phyloP scores from a whole-genome alignment of 2,797 vertebrate species.

The Xiphophorus birchmanni region DNA sequence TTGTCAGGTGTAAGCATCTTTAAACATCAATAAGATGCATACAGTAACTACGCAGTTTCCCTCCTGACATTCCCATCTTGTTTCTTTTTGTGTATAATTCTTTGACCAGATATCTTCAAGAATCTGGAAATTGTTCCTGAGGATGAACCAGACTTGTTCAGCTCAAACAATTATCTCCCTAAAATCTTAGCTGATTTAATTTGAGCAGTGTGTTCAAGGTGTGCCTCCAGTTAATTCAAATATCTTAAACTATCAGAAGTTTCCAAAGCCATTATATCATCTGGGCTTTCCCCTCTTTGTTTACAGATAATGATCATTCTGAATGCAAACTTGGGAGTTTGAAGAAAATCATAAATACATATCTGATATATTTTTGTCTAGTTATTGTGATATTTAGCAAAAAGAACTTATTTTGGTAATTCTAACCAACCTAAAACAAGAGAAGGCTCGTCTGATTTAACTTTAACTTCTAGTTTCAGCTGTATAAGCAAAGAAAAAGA shows the following conservation, averaged over 20 bases:
- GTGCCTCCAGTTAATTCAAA: too few species aligned
- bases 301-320: background rate
- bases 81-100: too few species aligned
- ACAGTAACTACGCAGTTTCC: background rate
- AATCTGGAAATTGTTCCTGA: too few species aligned
- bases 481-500: background rate
- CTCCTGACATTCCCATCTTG: too few species aligned
- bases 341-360: background rate
- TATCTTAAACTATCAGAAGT: too few species aligned
- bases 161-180: too few species aligned
- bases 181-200: too few species aligned
- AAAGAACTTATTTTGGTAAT: background rate
- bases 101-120: too few species aligned
- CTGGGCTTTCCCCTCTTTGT: too few species aligned
- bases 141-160: too few species aligned
- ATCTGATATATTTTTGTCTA: background rate
- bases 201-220: too few species aligned
- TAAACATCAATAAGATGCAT: background rate
- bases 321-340: background rate
- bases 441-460: background rate
- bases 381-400: background rate
- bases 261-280: too few species aligned
- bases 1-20: background rate
- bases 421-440: background rate
- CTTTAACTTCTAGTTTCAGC: background rate